phyloP scores from a whole-genome alignment of 2,113 vertebrate species.

The Forbesichthys papilliferus region DNA sequence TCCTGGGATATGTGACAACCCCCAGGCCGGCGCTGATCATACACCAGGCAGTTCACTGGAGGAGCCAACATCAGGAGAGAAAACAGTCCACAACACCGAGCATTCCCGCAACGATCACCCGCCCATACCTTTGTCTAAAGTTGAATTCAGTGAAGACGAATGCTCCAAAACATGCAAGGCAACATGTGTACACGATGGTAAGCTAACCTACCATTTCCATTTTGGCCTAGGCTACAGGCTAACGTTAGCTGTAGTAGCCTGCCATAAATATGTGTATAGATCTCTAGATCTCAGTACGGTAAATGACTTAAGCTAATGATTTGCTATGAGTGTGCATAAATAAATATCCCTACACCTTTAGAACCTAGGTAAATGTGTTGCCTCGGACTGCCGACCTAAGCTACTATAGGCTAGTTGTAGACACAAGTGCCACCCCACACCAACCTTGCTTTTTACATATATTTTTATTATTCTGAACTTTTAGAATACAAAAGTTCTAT shows the following conservation, averaged over 20 bases:
- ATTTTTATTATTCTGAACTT: too few relatives aligned
- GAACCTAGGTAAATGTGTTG: too few relatives aligned
- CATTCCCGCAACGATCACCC: slow-evolving; percentile 28
- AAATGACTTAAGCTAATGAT: too few relatives aligned
- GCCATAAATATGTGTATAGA: background rate
- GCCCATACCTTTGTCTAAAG: slow-evolving; percentile 56
- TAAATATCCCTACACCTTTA: too few relatives aligned
- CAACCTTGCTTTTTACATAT: too few relatives aligned
- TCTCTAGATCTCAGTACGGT: too few relatives aligned
- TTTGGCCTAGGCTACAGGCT: slow-evolving; percentile 30
- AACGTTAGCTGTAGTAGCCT: slow-evolving; percentile 20
- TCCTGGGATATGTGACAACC: slow-evolving; percentile 50
- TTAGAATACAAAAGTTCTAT: too few relatives aligned
- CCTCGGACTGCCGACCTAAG: too few relatives aligned
- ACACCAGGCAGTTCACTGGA: slow-evolving; percentile 44
- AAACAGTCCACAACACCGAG: slow-evolving; percentile 39
- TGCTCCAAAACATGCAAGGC: slow-evolving; percentile 10
- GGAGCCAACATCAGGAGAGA: slow-evolving; percentile 33
- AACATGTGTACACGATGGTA: slow-evolving; percentile 52
- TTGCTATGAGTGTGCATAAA: too few relatives aligned
- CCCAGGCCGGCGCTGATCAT: slow-evolving; percentile 44
- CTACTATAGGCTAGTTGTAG: too few relatives aligned
- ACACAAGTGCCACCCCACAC: too few relatives aligned
- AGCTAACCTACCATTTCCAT: slow-evolving; percentile 49
- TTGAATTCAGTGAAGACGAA: slow-evolving; percentile 40